Evolutionary conservation across 2,888 invertebrate species (phyloP).

Genomic region (Pseudanteris insignis): DNA sequence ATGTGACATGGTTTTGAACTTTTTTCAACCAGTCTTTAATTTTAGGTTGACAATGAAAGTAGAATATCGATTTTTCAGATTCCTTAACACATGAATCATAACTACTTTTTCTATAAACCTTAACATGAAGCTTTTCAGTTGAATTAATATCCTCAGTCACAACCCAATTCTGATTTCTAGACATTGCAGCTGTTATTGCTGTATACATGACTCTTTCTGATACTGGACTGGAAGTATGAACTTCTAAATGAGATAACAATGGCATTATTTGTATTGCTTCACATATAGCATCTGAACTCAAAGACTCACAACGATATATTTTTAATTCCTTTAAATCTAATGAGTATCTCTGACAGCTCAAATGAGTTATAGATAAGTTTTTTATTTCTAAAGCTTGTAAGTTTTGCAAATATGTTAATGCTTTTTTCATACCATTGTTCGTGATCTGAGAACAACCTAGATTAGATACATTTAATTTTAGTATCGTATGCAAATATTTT

Average conservation of each 20-base stretch:
- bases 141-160: slow-evolving; percentile 18
- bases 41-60: slow-evolving; percentile 13
- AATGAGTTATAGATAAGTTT: slow-evolving; percentile 15
- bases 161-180: slow-evolving; percentile 20
- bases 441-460: slow-evolving; percentile 26
- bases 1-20: slow-evolving; percentile 13
- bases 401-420: slow-evolving; percentile 9
- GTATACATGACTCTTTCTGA: slow-evolving; percentile 19
- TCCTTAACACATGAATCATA: too few relatives aligned
- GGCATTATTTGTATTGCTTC: slow-evolving; percentile 20
- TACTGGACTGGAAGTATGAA: slow-evolving; percentile 15
- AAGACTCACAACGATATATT: slow-evolving; percentile 19
- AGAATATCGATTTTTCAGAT: slow-evolving; percentile 9
- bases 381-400: slow-evolving; percentile 21
- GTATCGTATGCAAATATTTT: too few relatives aligned
- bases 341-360: too few relatives aligned
- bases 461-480: not conserved
- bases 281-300: slow-evolving; percentile 12
- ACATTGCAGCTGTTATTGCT: slow-evolving; percentile 20
- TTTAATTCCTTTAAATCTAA: slow-evolving; percentile 23
- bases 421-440: slow-evolving; percentile 8
- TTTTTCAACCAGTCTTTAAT: slow-evolving; percentile 10
- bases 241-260: slow-evolving; percentile 21
- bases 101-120: slow-evolving; percentile 8
- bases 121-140: slow-evolving; percentile 14